Base-by-base conservation (phyloP, 2,113 vertebrate genomes). In the Larimichthys polyactis region DNA sequence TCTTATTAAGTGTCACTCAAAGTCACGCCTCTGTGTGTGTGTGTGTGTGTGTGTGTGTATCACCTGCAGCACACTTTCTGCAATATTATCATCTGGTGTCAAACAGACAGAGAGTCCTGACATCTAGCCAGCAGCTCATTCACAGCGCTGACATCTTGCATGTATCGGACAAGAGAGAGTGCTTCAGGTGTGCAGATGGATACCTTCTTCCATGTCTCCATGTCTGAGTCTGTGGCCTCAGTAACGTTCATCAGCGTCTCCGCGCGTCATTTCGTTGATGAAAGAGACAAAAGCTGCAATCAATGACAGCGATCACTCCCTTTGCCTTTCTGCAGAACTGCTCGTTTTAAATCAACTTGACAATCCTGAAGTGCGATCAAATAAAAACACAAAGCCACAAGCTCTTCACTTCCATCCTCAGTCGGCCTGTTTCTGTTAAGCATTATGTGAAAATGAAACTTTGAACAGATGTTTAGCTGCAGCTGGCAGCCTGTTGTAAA, bases 1-100 rank as follows among this genome's bases (percentile, higher is more conserved):
- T 89, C 85, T 92, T 81, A 90, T 91, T 88, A 88, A 80, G 70
- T 69, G 86, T 90, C 92, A 77, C 78, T 90, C 89, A 90, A 43
- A 58, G 81, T 87, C 76, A 20, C 78, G 71, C 71, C 67, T 79
- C 4, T 32, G 32, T 32, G 32, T 32, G 32, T 32, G 32, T 32
- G 32, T 36, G 32, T 7, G 32, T 36, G 6, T 36, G 32, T 36
- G 32, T 36, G 36, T 36, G 36, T 36, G 36, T 75, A 75, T 72
- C 73, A 22, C 81, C 78, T 78, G 63, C 54, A 29, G 59, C 68
- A 46, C 58, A 24, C 68, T 40, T 44, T 43, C 79, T 84, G 78
- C 72, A 66, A 43, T 46, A 70, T 80, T 69, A 87, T 85, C 71
- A 65, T 68, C 63, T 75, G 75, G 48, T 86, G 71, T 86, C 88